These are phyloP conservation scores for Drosophila eohydei DNA, from an alignment of 2,888 invertebrate species.

Conservation along the genomic window DNA sequence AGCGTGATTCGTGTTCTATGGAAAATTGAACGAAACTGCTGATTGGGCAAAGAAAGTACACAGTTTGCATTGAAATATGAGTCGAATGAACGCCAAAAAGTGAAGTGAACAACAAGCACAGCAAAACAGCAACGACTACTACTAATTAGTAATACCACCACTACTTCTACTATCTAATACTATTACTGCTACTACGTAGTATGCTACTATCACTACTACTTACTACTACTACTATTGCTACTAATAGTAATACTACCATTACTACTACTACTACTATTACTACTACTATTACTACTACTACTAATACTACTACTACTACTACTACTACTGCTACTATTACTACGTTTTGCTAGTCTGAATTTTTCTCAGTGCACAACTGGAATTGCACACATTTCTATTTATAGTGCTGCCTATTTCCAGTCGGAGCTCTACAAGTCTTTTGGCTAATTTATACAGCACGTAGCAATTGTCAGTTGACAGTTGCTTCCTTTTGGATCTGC, in stretches of 20 bases:
- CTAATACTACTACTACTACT: background rate
- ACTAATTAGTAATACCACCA: background rate
- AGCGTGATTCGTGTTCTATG: slow-evolving; percentile 21
- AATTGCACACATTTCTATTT: slow-evolving; percentile 34
- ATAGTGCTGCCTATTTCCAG: slow-evolving; percentile 43
- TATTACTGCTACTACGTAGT: background rate
- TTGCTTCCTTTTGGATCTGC: slow-evolving; percentile 43
- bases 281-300: background rate
- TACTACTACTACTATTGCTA: background rate
- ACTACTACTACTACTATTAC: background rate
- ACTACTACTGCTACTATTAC: background rate
- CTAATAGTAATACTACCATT: background rate
- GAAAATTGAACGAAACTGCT: slow-evolving; percentile 32
- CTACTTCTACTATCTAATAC: background rate
- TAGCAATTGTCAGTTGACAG: slow-evolving; percentile 55
- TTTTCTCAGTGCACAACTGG: slow-evolving; percentile 5
- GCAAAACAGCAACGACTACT: background rate
- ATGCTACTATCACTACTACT: background rate
- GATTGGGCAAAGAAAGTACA: slow-evolving; percentile 56
- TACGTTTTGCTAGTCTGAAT: background rate
- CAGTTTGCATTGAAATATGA: slow-evolving; percentile 47
- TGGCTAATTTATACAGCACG: slow-evolving; percentile 74
- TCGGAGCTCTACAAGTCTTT: slow-evolving; percentile 19
- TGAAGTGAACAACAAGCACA: background rate
- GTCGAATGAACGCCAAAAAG: background rate